Conservation (phyloP, 2,888 invertebrate genomes). For the Dryococelus australis region DNA sequence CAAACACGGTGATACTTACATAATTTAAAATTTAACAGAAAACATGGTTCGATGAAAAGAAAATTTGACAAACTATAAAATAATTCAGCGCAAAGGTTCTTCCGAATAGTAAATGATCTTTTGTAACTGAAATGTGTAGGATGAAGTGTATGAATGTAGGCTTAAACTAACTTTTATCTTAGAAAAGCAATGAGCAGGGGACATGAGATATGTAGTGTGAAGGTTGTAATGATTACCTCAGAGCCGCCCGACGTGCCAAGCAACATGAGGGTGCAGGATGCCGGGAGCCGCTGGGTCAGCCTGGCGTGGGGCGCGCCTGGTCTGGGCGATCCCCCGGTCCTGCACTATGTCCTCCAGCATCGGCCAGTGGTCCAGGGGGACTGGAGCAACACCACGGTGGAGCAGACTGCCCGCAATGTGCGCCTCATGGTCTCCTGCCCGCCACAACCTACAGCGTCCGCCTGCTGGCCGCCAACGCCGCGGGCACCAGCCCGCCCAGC, state of each 20-base stretch:
- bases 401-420: constrained; percentile 54
- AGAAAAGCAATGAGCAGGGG: too few species aligned
- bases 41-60: too few species aligned
- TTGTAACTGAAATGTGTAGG: too few species aligned
- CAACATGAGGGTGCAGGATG: constrained; percentile 56
- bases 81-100: too few species aligned
- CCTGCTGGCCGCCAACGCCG: constrained; percentile 66
- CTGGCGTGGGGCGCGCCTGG: constrained; percentile 58
- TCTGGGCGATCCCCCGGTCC: constrained; percentile 55
- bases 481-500: constrained; percentile 58
- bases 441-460: constrained; percentile 65
- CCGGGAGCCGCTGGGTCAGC: constrained; percentile 56
- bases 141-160: too few species aligned
- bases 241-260: constrained; percentile 60
- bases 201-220: too few species aligned
- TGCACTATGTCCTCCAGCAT: constrained; percentile 59
- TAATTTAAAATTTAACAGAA: too few species aligned
- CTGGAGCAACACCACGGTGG: constrained; percentile 56
- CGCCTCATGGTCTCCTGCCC: constrained; percentile 64
- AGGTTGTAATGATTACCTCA: constrained; percentile 46
- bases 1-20: too few species aligned
- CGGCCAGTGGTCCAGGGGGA: constrained; percentile 47
- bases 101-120: too few species aligned
- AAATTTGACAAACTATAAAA: too few species aligned
- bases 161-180: too few species aligned